Percentiles rank a stretch among this genome's conserved stretches.
Evolutionary conservation across 2,113 vertebrate genomes (phyloP).

Genomic region (Triplophysa siluroides): DNA sequence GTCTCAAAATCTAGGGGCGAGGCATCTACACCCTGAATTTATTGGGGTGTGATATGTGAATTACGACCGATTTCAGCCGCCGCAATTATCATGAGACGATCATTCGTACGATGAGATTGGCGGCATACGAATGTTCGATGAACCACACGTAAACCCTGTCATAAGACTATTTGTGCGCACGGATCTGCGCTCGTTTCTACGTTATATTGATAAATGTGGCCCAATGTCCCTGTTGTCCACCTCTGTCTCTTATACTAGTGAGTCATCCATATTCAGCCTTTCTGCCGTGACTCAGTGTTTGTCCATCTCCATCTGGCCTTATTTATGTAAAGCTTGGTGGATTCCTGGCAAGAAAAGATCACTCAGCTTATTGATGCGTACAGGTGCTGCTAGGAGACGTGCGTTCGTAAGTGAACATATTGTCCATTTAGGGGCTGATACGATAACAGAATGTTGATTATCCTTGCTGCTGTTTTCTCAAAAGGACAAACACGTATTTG

Average conservation of each 20-base stretch:
- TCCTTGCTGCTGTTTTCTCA: slow-evolving; percentile 13
- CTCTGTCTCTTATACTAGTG: slow-evolving; percentile 18
- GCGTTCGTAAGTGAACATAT: background rate
- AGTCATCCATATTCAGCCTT: slow-evolving; percentile 28
- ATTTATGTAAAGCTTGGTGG: slow-evolving; percentile 26
- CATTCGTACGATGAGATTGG: too few relatives aligned
- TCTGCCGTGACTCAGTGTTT: slow-evolving; percentile 26
- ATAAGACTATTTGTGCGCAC: too few relatives aligned
- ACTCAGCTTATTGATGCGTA: slow-evolving; percentile 6
- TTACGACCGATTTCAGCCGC: too few relatives aligned
- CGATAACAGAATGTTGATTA: background rate
- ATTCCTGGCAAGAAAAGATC: slow-evolving; percentile 24
- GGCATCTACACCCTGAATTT: too few relatives aligned
- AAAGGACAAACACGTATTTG: background rate
- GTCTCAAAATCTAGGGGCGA: too few relatives aligned
- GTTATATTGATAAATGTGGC: too few relatives aligned
- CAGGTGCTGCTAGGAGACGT: slow-evolving; percentile 35
- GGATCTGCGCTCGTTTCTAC: too few relatives aligned
- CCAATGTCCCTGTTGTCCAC: background rate
- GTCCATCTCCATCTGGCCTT: slow-evolving; percentile 38
- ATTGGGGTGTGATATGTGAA: too few relatives aligned
- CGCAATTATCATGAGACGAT: too few relatives aligned
- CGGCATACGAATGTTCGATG: too few relatives aligned
- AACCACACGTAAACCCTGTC: too few relatives aligned
- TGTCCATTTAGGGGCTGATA: background rate